Evolutionary conservation across 2,888 invertebrate genomes (phyloP), one percentile per base, ranked within the genome.

Genomic region (Calliphora vomitoria): DNA sequence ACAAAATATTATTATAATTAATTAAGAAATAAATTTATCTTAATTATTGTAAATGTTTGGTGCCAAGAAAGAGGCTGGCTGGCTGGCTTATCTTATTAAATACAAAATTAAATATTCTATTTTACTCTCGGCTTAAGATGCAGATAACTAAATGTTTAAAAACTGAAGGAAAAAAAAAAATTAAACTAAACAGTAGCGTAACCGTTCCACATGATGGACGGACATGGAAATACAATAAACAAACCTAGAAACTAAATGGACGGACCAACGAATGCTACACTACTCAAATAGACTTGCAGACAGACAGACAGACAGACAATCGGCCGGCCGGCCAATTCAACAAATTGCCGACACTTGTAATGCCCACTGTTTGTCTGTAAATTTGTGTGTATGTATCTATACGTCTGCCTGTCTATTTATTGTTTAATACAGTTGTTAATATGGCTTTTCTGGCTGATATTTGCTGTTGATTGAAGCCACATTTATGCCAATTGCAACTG

Each of bases 201-300:
- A 89, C 90, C 90, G 90, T 90, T 90, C 89, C 90, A 89, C 89
- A 85, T 89, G 89, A 87, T 53, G 72, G 64, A 84, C 76, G 62
- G 72, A 81, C 82, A 60, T 68, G 41, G 11, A 69, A 60, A 53
- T 41, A 47, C 62, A 53, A 68, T 41, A 25, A 31, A n/a, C n/a
- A 68, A 41, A 78, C 35, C 41, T 60, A 72, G 25, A 60, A 68
- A 58, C 35, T 15, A 60, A 69, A 75, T 68, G 60, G 25, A 64
- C 62, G 55, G 79, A 62, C 20, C 13, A 47, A 50, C 18, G 15
- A 58, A 58, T 35, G 58, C 53, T 50, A 58, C 41, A 66, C 20
- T 20, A 71, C 5, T 18, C 41, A 47, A 68, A 68, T 20, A 38
- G 53, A 20, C 11, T 50, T 53, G 38, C 60, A 35, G 53, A 78